phyloP scores from a whole-genome alignment of 2,888 invertebrate genomes.

The Sesia bembeciformis region DNA sequence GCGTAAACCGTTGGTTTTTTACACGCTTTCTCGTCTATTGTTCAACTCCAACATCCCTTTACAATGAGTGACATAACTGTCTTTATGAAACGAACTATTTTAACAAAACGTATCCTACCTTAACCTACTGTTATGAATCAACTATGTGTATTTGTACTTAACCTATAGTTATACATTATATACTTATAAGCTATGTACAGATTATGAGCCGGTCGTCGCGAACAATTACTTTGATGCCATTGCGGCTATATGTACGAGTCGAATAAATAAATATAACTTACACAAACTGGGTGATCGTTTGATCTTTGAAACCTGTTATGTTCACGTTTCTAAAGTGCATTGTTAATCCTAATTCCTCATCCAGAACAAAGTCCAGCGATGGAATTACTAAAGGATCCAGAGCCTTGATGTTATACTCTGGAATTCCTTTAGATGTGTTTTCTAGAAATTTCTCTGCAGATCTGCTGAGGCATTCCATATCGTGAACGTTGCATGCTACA shows the following conservation, averaged over 20 bases:
- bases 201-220: too few species aligned
- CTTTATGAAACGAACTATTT: too few species aligned
- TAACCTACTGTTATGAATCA: too few species aligned
- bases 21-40: too few species aligned
- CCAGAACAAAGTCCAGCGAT: slow-evolving; percentile 22
- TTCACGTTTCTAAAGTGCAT: slow-evolving; percentile 36
- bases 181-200: too few species aligned
- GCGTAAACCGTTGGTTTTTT: too few species aligned
- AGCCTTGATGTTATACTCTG: slow-evolving; percentile 28
- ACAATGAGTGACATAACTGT: too few species aligned
- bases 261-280: slow-evolving; percentile 18
- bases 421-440: slow-evolving; percentile 38
- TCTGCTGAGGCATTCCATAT: slow-evolving; percentile 42
- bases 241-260: background rate
- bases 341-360: slow-evolving; percentile 21
- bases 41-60: too few species aligned
- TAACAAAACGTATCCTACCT: too few species aligned
- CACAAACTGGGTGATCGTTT: slow-evolving; percentile 41
- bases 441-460: slow-evolving; percentile 42
- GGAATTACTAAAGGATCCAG: slow-evolving; percentile 41
- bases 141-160: too few species aligned
- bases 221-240: too few species aligned
- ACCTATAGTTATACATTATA: too few species aligned
- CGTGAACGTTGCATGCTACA: slow-evolving; percentile 36
- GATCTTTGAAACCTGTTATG: slow-evolving; percentile 43